Base-by-base conservation (phyloP, 92 coral and sea anemone genomes). In the Hydrozoanthus gracilis region DNA sequence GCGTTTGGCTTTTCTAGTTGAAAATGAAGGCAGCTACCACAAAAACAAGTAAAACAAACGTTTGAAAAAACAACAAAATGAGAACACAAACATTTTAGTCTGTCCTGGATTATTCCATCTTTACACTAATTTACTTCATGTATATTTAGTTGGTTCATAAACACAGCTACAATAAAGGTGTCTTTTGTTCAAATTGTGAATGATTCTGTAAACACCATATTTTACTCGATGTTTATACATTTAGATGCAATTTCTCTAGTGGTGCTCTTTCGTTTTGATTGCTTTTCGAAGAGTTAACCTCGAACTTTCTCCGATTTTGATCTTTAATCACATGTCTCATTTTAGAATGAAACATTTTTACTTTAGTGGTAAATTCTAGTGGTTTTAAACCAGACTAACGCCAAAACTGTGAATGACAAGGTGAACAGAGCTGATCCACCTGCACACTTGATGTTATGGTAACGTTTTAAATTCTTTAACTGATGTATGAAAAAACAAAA, bases 171-270 rank as follows among this genome's bases (percentile, higher is more conserved):
- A 70, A 70, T 48, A 17, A 6, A 48, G 62, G 48, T 47, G 72
- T 52, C 85, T 80, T 80, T 80, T 80, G 85, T 80, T 80, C 62
- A 80, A 65, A 80, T 77, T 77, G 82, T 77, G 65, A 77, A 20
- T 77, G 67, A 52, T 77, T 54, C 47, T 77, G 66, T 56, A 62
- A 62, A 61, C 73, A 46, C 61, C 9, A 80, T 80, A 80, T 64
- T 65, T 17, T 64, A 8, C 15, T 18, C 73, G 44, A 45, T 65
- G 85, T 80, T 80, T 80, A 66, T 50, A 54, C 62, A 48, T 17
- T 64, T 39, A 20, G 13, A 13, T 15, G 49, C 56, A 18, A 70
- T 65, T 45, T 48, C 44, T 80, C 74, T n/a, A 65, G 58, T 49
- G n/a, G 60, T 48, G 84, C 16, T 47, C 27, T 49, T 65, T 16